A percentile compares a stretch with the other conserved stretches of the same genome.
Conservation (phyloP, 2,113 vertebrate species). For the Strix aluco region DNA sequence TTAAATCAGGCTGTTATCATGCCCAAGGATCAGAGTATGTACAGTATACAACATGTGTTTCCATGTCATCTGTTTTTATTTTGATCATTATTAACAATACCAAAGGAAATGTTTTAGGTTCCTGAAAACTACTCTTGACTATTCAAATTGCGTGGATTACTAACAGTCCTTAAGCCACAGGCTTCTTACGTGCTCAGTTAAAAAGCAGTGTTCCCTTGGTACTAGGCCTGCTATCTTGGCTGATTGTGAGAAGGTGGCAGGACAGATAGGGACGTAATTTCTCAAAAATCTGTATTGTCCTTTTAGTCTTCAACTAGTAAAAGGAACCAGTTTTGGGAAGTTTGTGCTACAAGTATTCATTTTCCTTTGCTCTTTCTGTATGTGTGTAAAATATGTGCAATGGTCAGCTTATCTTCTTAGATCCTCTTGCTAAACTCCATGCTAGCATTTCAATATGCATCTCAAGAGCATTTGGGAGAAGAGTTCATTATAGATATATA, state of each 20-base stretch:
- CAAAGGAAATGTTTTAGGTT: neutral
- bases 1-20: neutral
- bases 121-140: neutral
- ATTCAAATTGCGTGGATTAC: neutral
- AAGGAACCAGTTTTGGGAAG: neutral
- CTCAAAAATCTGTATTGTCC: neutral
- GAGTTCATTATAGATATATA: neutral
- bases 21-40: neutral
- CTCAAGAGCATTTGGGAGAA: neutral
- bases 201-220: neutral
- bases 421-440: neutral
- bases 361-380: neutral
- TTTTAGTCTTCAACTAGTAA: neutral
- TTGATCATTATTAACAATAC: neutral
- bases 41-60: conserved; percentile 3
- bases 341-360: neutral
- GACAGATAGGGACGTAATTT: neutral
- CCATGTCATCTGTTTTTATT: neutral
- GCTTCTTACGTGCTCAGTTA: neutral
- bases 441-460: neutral
- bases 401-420: neutral
- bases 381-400: neutral
- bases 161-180: neutral
- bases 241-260: neutral
- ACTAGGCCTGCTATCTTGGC: neutral